Base-by-base conservation (phyloP, 2,888 invertebrate species). In the Dicyrtoma fusca region DNA sequence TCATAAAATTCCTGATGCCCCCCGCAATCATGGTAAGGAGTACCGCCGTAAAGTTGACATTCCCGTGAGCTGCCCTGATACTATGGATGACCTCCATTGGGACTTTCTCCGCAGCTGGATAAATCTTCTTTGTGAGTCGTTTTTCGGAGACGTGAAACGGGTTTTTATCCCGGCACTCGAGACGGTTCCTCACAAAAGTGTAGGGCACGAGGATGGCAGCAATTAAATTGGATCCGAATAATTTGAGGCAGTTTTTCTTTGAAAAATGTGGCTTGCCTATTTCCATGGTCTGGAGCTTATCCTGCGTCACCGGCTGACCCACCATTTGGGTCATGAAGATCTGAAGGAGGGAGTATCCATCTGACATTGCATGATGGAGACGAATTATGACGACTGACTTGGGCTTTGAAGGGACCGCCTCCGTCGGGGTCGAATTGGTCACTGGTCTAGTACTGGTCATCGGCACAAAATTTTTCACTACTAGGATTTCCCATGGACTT, bases 1-100 rank as follows among this genome's bases (percentile, higher is more conserved):
- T 61, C 75, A 77, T 74, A 66, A 74, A 77, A 59, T 74, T 77
- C 34, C 77, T 47, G 19, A 77, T 73, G 25, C 77, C 77, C 17
- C 77, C 77, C 44, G 75, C 69, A n/a, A 77, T 21, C 44, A 73
- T 74, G 49, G 71, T 57, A 57, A 74, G 68, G 25, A 77, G 59
- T 17, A 77, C 75, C 17, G 75, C 75, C 34, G 72, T 73, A 44
- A 77, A 75, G 19, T 72, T 73, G 8, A 70, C 74, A 55, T 64
- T 62, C 5, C 26, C 49, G 34, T 74, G 59, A 25, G 61, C 64
- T 45, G 21, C 19, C 13, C 74, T 14, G 17, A 74, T 73, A 3
- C 53, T 47, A 14, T 73, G 74, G 13, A 77, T 69, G 5, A 73
- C 65, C 3, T 65, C 57, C n/a, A 75, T 71, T 4, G 75, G 72